Percentiles rank a stretch among this genome's conserved stretches.
These are phyloP conservation scores for Pempheris klunzingeri DNA, from an alignment of 2,797 vertebrate genomes.

Conservation along the genomic window DNA sequence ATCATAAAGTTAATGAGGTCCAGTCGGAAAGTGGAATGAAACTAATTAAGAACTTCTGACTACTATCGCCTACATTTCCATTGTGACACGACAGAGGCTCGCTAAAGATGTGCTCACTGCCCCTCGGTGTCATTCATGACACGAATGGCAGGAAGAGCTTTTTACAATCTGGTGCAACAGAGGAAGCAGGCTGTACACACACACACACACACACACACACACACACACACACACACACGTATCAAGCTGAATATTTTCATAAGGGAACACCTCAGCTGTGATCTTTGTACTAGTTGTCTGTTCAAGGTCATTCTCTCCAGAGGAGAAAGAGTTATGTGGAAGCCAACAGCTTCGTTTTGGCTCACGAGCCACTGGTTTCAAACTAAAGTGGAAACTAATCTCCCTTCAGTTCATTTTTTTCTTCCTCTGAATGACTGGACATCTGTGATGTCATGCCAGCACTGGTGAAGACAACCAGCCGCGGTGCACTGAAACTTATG, in stretches of 20 bases:
- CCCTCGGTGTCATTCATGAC: conserved; percentile 34
- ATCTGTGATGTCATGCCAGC: conserved; percentile 49
- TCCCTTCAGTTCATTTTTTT: neutral
- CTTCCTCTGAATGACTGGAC: conserved; percentile 32
- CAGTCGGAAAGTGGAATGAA: neutral
- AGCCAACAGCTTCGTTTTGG: neutral
- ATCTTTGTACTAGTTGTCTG: neutral
- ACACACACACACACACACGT: neutral
- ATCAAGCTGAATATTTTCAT: neutral
- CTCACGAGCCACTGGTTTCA: neutral
- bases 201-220: neutral
- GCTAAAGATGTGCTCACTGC: conserved; percentile 8
- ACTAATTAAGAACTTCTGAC: neutral
- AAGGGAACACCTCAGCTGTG: neutral
- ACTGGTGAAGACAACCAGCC: conserved; percentile 18
- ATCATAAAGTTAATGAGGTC: neutral
- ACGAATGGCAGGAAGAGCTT: conserved; percentile 20
- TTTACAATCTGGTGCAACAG: conserved; percentile 22
- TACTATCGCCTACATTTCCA: too few species aligned
- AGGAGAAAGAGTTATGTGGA: neutral
- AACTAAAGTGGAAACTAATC: conserved; percentile 22
- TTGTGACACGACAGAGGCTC: neutral
- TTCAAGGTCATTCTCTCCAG: neutral
- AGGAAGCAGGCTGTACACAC: conserved; percentile 44
- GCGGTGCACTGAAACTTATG: conserved; percentile 36